Evolutionary conservation across 2,797 vertebrate species (phyloP), one percentile per base, ranked within the genome.

Genomic region (Fistularia commersonii): DNA sequence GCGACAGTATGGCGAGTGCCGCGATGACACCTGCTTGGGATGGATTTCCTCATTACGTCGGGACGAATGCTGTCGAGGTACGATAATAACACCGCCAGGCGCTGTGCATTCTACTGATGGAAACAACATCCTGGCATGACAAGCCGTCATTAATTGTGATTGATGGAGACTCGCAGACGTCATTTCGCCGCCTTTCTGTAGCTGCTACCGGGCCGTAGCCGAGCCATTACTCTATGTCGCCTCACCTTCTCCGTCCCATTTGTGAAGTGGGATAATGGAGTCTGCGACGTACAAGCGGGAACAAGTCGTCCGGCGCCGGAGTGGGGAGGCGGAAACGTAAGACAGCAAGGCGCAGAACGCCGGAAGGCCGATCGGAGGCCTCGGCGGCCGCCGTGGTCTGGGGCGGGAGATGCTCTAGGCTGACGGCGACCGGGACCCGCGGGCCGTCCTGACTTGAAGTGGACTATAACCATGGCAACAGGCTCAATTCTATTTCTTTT

Each of bases 91-190:
- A 50, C 11, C 32, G 45, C 7, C 8, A 2, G 32, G 33, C 11
- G 33, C 36, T 54, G 57, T 72, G 67, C 46, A 51, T 57, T 68
- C 51, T 51, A 63, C 57, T 59, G 57, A 72, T 72, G 52, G 54
- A 57, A 64, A 54, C 51, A 55, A 72, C 79, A 84, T 81, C 68
- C 64, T 60, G 57, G 52, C 54, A 61, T 57, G 76, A 76, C 55
- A 82, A 82, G 79, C 66, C 61, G 45, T 57, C 69, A 83, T 82
- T 90, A 87, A 88, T 85, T 76, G 77, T 89, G 86, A 90, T 85
- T 77, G 84, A 90, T 88, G 73, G 77, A 57, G 41, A 64, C 55
- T 48, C 12, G 50, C 41, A 59, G 53, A 85, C 76, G 77, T 83
- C 64, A 72, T 87, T 87, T 71, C 60, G 57, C 71, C 73, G 66